A percentile compares a stretch with the other conserved stretches of the same genome.
phyloP scores from a whole-genome alignment of 2,888 invertebrate species.

The Corythucha ciliata region DNA sequence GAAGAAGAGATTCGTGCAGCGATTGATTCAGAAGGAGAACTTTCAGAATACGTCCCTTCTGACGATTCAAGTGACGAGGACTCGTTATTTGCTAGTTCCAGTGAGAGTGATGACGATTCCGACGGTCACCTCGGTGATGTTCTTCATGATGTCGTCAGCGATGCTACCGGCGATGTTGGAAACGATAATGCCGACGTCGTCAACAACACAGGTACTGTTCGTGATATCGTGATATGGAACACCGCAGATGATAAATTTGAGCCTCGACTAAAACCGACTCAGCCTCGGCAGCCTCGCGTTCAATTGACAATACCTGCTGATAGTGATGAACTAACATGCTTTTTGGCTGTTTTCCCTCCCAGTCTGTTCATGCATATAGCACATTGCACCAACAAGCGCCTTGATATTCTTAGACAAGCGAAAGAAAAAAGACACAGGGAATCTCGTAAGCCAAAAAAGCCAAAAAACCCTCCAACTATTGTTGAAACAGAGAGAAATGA shows the following conservation, averaged over 20 bases:
- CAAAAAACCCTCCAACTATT: constrained; percentile 4
- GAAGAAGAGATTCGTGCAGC: constrained; percentile 1
- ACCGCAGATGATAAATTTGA: constrained; percentile 4
- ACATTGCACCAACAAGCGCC: constrained; percentile 22
- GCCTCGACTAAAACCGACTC: constrained; percentile 1
- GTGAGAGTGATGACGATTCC: constrained; percentile 13
- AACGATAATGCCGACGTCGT: neutral
- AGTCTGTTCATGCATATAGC: constrained; percentile 21
- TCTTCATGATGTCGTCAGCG: constrained; percentile 7
- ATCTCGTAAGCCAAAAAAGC: neutral
- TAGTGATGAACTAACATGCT: constrained; percentile 17
- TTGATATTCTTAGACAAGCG: constrained; percentile 17
- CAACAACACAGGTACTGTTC: constrained; percentile 1
- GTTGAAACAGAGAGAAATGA: constrained; percentile 16
- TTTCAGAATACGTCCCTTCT: constrained; percentile 8
- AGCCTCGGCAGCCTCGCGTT: neutral
- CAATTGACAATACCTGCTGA: constrained; percentile 4
- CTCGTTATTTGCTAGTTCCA: constrained; percentile 12
- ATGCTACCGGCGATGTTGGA: neutral
- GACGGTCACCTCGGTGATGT: constrained; percentile 12
- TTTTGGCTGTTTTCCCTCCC: constrained; percentile 20
- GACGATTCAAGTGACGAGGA: constrained; percentile 5
- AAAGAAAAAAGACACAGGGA: neutral
- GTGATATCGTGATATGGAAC: neutral
- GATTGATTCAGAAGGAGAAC: constrained; percentile 1